Percentiles rank a stretch among this genome's conserved stretches.
Conservation (phyloP, 2,797 vertebrate genomes). For the Sarcoramphus papa region DNA sequence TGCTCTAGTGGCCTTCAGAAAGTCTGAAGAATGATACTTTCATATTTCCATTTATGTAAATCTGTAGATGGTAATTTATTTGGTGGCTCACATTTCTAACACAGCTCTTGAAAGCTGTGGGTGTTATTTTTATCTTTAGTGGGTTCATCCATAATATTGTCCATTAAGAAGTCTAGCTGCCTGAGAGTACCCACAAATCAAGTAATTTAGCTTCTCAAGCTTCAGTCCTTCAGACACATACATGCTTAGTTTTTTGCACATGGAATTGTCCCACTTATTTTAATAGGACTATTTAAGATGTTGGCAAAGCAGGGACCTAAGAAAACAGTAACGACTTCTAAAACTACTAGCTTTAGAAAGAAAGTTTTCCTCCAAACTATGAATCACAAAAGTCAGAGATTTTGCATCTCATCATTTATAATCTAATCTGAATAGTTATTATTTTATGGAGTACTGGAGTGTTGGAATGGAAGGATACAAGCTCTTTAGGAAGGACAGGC, state of each 20-base stretch:
- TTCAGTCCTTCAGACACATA: neutral
- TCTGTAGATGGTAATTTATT: slow-evolving; percentile 9
- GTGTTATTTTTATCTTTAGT: slow-evolving; percentile 30
- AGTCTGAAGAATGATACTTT: slow-evolving; percentile 27
- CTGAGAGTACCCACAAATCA: slow-evolving; percentile 5
- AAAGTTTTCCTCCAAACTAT: neutral
- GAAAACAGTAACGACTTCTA: neutral
- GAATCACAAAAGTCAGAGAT: neutral
- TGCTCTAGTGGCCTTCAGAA: neutral
- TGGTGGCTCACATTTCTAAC: neutral
- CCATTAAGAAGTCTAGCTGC: slow-evolving; percentile 19
- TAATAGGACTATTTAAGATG: neutral
- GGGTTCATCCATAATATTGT: neutral
- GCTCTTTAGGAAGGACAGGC: too few species aligned
- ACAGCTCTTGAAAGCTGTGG: neutral
- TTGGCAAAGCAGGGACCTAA: neutral
- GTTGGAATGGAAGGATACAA: too few species aligned
- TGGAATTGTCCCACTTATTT: neutral
- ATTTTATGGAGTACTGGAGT: neutral
- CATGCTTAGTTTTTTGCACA: fast-evolving
- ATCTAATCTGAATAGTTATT: neutral
- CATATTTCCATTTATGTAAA: slow-evolving; percentile 42
- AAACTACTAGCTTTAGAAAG: neutral
- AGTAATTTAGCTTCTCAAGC: neutral
- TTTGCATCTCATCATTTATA: neutral